These are phyloP conservation scores for Graptemys geographica DNA, from an alignment of 2,797 vertebrate species.

Conservation along the genomic window DNA sequence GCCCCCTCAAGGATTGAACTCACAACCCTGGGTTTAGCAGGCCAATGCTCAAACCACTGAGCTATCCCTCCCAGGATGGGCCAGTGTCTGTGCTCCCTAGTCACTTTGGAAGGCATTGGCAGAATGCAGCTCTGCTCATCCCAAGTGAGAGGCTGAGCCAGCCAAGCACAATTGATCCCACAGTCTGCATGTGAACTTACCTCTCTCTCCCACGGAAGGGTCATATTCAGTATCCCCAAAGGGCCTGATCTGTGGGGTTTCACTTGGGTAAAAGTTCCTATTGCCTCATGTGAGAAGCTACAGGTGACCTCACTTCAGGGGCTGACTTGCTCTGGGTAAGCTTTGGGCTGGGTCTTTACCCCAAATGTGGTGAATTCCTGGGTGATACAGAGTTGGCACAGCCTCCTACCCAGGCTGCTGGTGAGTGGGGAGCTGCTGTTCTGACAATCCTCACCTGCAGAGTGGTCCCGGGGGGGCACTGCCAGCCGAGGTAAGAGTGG, in stretches of 20 bases:
- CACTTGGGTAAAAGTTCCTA: neutral
- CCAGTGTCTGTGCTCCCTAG: neutral
- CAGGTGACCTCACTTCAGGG: neutral
- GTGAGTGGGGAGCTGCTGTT: neutral
- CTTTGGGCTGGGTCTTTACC: neutral
- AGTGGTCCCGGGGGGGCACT: neutral
- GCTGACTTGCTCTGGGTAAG: neutral
- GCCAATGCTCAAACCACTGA: too few relatives aligned
- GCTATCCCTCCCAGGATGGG: neutral
- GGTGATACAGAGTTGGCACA: neutral
- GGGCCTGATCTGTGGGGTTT: too few relatives aligned
- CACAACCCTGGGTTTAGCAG: too few relatives aligned
- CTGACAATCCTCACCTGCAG: accelerated
- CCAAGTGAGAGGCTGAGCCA: neutral
- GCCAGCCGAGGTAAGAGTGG: too few relatives aligned
- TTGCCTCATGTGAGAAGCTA: neutral
- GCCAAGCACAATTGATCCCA: neutral
- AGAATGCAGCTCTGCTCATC: neutral
- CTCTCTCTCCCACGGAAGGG: neutral
- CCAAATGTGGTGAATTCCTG: neutral
- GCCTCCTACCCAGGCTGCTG: too few relatives aligned
- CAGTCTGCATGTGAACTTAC: neutral
- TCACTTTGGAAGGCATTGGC: neutral
- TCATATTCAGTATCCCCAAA: neutral
- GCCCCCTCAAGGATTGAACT: too few relatives aligned